These are phyloP conservation scores for Xyliphius kryptos DNA, from an alignment of 2,113 vertebrate genomes.

Conservation along the genomic window DNA sequence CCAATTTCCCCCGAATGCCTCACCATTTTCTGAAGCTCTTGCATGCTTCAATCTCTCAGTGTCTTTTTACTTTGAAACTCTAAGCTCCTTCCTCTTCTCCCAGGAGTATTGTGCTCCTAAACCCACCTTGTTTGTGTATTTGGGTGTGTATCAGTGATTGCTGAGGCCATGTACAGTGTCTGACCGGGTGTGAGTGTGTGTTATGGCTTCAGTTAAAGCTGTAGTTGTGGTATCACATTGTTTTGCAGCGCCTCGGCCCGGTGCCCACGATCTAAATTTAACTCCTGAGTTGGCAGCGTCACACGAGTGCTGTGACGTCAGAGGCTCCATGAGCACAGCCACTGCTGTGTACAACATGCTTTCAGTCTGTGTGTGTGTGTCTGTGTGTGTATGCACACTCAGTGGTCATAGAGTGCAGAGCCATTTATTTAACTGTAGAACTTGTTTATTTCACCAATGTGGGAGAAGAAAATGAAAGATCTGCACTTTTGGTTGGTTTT, in stretches of 20 bases:
- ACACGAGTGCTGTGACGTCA: conserved; percentile 44
- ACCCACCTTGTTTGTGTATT: background rate
- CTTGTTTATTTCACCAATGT: no score
- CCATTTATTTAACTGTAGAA: no score
- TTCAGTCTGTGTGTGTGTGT: conserved; percentile 15
- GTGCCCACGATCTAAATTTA: conserved; percentile 50
- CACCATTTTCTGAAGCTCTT: no score
- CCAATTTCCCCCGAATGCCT: no score
- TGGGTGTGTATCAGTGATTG: conserved; percentile 5
- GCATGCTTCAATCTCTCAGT: no score
- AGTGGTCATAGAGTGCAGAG: no score
- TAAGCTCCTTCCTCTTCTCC: no score
- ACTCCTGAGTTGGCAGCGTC: conserved; percentile 47
- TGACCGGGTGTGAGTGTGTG: conserved; percentile 16
- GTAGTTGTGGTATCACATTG: conserved; percentile 47
- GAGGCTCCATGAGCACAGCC: conserved; percentile 34
- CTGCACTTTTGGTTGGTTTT: no score
- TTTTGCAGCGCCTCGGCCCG: conserved; percentile 45
- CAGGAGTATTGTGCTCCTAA: no score
- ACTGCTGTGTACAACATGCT: conserved; percentile 38
- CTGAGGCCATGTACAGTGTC: conserved; percentile 8
- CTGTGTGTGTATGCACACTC: conserved; percentile 1
- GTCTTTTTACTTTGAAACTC: no score
- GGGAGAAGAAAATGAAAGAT: no score
- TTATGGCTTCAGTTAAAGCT: conserved; percentile 34